These are phyloP conservation scores for Rhaphigaster nebulosa DNA, from an alignment of 2,888 invertebrate genomes.

Conservation along the genomic window DNA sequence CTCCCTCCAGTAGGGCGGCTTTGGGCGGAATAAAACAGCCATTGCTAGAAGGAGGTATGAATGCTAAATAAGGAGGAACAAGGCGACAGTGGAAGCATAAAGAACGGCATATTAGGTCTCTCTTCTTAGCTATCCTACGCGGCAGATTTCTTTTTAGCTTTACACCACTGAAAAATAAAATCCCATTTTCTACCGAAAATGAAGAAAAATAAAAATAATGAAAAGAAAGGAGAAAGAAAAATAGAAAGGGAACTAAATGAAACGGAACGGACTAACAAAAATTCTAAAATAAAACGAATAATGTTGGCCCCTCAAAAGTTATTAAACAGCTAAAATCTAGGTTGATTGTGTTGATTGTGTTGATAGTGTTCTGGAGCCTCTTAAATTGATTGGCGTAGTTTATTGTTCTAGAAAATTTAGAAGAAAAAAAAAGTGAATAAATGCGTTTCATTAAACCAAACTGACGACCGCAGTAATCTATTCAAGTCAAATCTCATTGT, in stretches of 20 bases:
- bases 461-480: too few species aligned
- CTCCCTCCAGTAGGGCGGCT: constrained; percentile 39
- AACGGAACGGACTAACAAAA: neutral
- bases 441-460: too few species aligned
- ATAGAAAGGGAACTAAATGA: neutral
- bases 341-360: too few species aligned
- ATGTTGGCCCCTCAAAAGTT: neutral
- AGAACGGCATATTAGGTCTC: constrained; percentile 40
- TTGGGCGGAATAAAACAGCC: constrained; percentile 48
- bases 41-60: constrained; percentile 49
- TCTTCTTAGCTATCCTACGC: neutral
- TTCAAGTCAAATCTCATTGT: too few species aligned
- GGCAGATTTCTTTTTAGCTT: constrained; percentile 44
- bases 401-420: too few species aligned
- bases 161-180: constrained; percentile 39
- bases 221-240: neutral
- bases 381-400: too few species aligned
- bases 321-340: neutral
- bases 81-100: constrained; percentile 49
- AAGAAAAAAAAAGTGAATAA: too few species aligned
- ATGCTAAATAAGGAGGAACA: constrained; percentile 49
- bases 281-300: neutral
- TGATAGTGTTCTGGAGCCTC: too few species aligned
- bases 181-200: constrained; percentile 21
- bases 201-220: neutral